These are phyloP conservation scores for Anabacerthia variegaticeps DNA, from an alignment of 2,797 vertebrate genomes.

Conservation along the genomic window DNA sequence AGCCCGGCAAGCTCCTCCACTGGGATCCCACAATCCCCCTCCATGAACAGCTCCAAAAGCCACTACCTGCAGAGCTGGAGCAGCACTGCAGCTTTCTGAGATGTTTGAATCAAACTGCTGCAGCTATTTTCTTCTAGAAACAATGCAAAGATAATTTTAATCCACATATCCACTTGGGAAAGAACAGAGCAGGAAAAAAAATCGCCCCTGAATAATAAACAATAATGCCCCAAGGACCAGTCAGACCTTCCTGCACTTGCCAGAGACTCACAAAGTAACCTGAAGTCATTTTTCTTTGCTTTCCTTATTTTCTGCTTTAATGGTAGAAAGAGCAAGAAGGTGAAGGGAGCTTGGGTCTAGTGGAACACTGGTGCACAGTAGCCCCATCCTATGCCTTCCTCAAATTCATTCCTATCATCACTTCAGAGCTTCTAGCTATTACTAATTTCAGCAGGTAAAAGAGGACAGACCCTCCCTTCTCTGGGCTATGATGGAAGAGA, in stretches of 20 bases:
- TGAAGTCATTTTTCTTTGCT: neutral
- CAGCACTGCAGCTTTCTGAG: neutral
- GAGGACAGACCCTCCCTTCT: neutral
- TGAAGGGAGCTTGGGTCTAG: neutral
- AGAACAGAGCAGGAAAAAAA: neutral
- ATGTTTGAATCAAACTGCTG: neutral
- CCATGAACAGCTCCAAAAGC: neutral
- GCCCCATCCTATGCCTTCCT: neutral
- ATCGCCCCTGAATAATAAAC: neutral
- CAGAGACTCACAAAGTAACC: neutral
- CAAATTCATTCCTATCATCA: neutral
- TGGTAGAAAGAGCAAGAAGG: neutral
- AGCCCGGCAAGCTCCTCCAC: neutral
- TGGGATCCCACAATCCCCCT: rapidly evolving
- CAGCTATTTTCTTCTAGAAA: neutral
- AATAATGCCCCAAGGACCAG: neutral
- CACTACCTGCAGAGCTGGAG: neutral
- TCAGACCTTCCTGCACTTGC: neutral
- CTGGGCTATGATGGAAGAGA: neutral
- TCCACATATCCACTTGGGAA: neutral
- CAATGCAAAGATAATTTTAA: neutral
- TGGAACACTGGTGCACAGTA: neutral
- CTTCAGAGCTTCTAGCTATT: neutral
- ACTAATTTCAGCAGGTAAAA: neutral
- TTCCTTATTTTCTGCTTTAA: neutral